Conservation (phyloP, 2,888 invertebrate genomes). For the Salpingus planirostris region DNA sequence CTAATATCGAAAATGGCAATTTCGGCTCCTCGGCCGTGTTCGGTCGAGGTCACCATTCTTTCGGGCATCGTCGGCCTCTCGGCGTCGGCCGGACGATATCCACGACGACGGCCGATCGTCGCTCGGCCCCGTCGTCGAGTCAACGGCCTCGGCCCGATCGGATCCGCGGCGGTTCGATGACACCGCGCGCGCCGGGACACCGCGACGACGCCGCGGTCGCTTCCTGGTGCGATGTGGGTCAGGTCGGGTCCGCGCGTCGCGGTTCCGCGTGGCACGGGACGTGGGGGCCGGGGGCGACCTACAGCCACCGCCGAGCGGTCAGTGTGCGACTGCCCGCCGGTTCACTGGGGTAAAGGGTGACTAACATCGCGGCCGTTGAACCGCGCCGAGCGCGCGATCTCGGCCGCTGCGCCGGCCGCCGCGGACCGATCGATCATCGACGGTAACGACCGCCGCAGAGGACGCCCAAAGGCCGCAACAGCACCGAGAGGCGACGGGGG, state of each 20-base stretch:
- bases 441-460: no score
- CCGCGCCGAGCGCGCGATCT: slow-evolving; percentile 12
- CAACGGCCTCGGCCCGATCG: slow-evolving; percentile 14
- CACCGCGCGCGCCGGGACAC: slow-evolving; percentile 26
- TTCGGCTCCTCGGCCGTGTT: slow-evolving; percentile 15
- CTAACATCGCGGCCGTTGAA: slow-evolving; percentile 39
- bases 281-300: slow-evolving; percentile 30
- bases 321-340: slow-evolving; percentile 43
- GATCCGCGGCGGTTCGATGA: slow-evolving; percentile 28
- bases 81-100: no score
- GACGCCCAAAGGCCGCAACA: no score
- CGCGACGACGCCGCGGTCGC: slow-evolving; percentile 32
- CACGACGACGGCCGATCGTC: no score
- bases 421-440: slow-evolving; percentile 23
- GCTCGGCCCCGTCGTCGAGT: no score
- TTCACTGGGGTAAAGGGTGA: slow-evolving; percentile 45
- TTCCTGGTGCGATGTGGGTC: slow-evolving; percentile 38
- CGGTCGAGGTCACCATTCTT: no score
- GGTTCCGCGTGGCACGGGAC: slow-evolving; percentile 33
- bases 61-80: no score
- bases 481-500: no score
- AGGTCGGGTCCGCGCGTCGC: slow-evolving; percentile 29
- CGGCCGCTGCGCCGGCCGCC: slow-evolving; percentile 4
- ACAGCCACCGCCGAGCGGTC: slow-evolving; percentile 35
- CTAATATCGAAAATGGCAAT: slow-evolving; percentile 13